Base-by-base conservation (phyloP, 2,888 invertebrate species). In the Eumacrocentrus americanus region DNA sequence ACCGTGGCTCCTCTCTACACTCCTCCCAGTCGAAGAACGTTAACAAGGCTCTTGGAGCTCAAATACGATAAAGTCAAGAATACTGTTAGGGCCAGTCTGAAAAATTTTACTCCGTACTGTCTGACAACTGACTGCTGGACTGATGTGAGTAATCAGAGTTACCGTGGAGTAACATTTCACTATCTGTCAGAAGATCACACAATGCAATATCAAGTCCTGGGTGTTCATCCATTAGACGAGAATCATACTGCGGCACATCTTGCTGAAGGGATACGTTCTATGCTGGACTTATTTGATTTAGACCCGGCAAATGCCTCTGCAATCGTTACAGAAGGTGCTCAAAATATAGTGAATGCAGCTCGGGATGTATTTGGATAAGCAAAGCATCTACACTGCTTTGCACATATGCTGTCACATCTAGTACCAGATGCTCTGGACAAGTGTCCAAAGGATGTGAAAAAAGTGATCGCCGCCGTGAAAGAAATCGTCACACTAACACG, bases 91-190 rank as follows among this genome's bases (percentile, higher is more conserved):
- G 29, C 7, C 2, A n/a, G 16, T 6, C 42, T 54, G 11, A 12
- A n/a, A 6, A 37, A 34, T 16, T 14, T 25, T 0, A 23, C 48
- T 1, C 2, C 48, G 2, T 54, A 25, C 52, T 69, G 66, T 59
- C 60, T 72, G 53, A 72, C 70, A 46, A 69, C 69, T 59, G 69
- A 72, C 50, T 65, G 65, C 62, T 72, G 71, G 69, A 66, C 65
- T 34, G 70, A 71, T 65, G 62, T 69, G 23, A 64, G 67, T 50
- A 67, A 67, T 57, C 68, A 66, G 61, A 71, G 69, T 61, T 72
- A 67, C 61, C 54, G 70, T 35, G 68, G 69, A 40, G 64, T 29
- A 9, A 29, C 29, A 4, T 29, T 6, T 29, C 29, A 29, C 29
- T 29, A 29, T 29, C 29, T 29, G 9, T 6, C 4, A 9, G 29